Percentiles rank a stretch among this genome's conserved stretches.
Evolutionary conservation across 2,888 invertebrate species (phyloP).

Genomic region (Amiota minor): DNA sequence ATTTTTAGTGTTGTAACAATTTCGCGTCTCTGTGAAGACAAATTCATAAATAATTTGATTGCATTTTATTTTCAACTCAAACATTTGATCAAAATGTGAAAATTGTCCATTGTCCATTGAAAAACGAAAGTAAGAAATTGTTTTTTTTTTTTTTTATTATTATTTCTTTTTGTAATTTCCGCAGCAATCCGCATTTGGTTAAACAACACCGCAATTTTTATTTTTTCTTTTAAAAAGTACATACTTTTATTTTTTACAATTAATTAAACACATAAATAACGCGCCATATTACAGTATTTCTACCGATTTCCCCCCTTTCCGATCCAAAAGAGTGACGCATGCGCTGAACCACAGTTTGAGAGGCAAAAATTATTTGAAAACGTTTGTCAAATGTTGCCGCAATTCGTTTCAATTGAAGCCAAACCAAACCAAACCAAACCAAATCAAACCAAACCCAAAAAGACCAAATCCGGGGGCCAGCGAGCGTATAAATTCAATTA

Average conservation of each 20-base stretch:
- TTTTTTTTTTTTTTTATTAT: not conserved
- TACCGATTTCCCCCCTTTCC: not conserved
- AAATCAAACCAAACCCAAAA: constrained; percentile 16
- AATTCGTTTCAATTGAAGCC: not conserved
- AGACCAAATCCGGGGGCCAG: not conserved
- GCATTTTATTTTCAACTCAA: too few species aligned
- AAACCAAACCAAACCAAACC: constrained; percentile 17
- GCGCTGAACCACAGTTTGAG: not conserved
- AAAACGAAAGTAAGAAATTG: constrained; percentile 25
- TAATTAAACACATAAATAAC: constrained; percentile 30
- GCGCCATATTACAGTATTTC: not conserved
- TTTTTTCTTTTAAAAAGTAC: not conserved
- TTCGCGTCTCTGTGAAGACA: too few species aligned
- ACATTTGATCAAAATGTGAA: constrained; percentile 5
- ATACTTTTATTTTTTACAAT: constrained; percentile 23
- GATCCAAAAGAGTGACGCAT: not conserved
- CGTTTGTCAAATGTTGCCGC: constrained; percentile 8
- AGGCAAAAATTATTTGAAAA: too few species aligned
- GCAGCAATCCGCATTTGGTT: constrained; percentile 47
- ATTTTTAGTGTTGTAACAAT: too few species aligned
- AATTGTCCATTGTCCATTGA: not conserved
- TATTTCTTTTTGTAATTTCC: not conserved
- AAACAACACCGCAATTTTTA: constrained; percentile 47
- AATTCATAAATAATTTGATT: too few species aligned
- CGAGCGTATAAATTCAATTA: constrained; percentile 46